Evolutionary conservation across 2,888 invertebrate species (phyloP).

Genomic region (Nomada flava): DNA sequence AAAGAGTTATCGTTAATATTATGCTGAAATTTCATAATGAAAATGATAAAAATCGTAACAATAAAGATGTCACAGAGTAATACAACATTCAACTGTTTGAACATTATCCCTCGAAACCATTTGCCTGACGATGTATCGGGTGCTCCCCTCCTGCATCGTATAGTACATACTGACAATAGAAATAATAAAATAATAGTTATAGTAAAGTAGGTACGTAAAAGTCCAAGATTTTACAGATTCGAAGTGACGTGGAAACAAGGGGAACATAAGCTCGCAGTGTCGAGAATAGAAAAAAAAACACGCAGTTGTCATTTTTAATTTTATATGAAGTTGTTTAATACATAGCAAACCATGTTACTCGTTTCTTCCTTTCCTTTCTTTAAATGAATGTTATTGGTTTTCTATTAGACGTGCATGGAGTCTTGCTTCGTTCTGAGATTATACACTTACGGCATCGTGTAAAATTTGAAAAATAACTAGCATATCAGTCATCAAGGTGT

Average conservation of each 20-base stretch:
- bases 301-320: slow-evolving; percentile 5
- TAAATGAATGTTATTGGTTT: slow-evolving; percentile 1
- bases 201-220: slow-evolving; percentile 32
- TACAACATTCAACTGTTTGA: slow-evolving; percentile 34
- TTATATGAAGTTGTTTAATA: slow-evolving; percentile 44
- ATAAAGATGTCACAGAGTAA: slow-evolving; percentile 40
- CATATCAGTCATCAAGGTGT: slow-evolving; percentile 26
- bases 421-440: slow-evolving; percentile 65
- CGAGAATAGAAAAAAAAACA: slow-evolving; percentile 20
- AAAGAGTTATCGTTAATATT: slow-evolving; percentile 42
- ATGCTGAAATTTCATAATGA: slow-evolving; percentile 31
- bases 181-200: slow-evolving; percentile 27
- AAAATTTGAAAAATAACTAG: slow-evolving; percentile 41
- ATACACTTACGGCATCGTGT: slow-evolving; percentile 18
- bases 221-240: slow-evolving; percentile 20
- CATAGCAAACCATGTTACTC: slow-evolving; percentile 33
- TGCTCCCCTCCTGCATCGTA: slow-evolving; percentile 27
- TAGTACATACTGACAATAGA: slow-evolving; percentile 25
- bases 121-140: not conserved
- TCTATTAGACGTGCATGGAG: slow-evolving; percentile 48
- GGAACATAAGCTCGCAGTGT: slow-evolving; percentile 42
- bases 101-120: slow-evolving; percentile 29
- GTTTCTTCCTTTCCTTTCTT: slow-evolving; percentile 8
- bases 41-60: slow-evolving; percentile 38
- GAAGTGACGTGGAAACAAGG: slow-evolving; percentile 66